phyloP scores from a whole-genome alignment of 2,888 invertebrate species.

The Dioctria linearis region DNA sequence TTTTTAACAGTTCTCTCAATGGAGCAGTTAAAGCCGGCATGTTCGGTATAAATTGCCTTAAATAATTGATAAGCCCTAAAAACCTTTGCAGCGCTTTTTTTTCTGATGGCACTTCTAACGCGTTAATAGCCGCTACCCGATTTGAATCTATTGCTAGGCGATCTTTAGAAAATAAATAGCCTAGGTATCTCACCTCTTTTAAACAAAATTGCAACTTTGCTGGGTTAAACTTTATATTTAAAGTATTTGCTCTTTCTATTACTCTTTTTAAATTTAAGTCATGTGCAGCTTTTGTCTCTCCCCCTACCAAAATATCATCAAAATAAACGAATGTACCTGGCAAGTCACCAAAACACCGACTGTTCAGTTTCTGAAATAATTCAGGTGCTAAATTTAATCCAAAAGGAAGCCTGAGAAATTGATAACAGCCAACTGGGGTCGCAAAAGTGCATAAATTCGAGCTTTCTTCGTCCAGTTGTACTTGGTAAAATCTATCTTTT shows the following conservation, averaged over 20 bases:
- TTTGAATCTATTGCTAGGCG: conserved; percentile 25
- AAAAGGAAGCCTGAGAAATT: conserved; percentile 60
- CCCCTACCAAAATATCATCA: conserved; percentile 62
- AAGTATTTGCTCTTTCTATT: conserved; percentile 59
- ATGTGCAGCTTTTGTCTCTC: conserved; percentile 58
- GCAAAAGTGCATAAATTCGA: conserved; percentile 61
- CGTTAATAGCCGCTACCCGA: background rate
- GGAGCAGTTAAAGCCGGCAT: background rate
- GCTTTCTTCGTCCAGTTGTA: conserved; percentile 59
- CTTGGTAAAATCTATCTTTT: conserved; percentile 58
- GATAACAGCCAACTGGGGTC: conserved; percentile 60
- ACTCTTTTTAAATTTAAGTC: conserved; percentile 61
- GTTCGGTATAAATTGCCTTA: background rate
- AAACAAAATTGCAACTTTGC: conserved; percentile 62
- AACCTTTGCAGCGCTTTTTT: background rate
- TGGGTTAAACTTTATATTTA: conserved; percentile 63
- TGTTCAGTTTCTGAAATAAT: conserved; percentile 60
- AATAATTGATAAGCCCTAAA: background rate
- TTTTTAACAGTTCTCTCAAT: background rate
- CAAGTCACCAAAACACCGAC: conserved; percentile 64
- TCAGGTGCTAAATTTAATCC: conserved; percentile 60
- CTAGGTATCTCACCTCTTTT: conserved; percentile 62
- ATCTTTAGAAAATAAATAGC: conserved; percentile 55
- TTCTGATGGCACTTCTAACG: background rate
- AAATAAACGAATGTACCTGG: too few species aligned